Conservation (phyloP, 2,797 vertebrate species). For the Carduelis carduelis region DNA sequence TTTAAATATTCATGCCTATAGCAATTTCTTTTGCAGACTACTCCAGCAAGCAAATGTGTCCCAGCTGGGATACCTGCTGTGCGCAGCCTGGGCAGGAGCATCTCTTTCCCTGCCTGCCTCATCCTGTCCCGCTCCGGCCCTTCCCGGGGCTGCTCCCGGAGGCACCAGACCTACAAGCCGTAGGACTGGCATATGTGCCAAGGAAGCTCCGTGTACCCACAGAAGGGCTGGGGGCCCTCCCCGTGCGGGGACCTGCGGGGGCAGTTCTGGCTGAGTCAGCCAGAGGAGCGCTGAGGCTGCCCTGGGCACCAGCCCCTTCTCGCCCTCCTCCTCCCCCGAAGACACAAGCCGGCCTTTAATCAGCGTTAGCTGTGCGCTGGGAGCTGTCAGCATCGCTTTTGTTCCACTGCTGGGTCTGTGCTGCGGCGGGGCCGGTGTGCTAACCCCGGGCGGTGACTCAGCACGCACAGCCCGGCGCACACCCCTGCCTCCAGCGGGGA, state of each 20-base stretch:
- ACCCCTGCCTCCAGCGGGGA: neutral
- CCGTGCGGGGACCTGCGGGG: rapidly evolving
- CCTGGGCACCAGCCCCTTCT: neutral
- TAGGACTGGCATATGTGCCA: neutral
- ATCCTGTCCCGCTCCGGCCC: neutral
- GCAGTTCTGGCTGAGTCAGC: neutral
- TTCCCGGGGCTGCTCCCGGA: neutral
- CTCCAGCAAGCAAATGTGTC: neutral
- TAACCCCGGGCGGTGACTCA: neutral
- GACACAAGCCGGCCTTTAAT: neutral
- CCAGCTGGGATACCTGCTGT: neutral
- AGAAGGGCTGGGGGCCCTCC: neutral
- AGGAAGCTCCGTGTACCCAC: neutral
- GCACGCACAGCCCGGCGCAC: neutral
- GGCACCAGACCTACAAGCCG: rapidly evolving
- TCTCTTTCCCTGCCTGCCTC: neutral
- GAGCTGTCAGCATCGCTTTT: neutral
- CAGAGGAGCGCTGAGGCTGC: neutral
- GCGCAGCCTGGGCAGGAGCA: neutral
- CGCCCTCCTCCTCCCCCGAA: neutral
- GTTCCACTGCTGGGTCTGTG: neutral
- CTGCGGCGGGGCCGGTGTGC: neutral
- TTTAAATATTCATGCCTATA: neutral
- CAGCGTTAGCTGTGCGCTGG: neutral
- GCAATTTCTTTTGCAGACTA: neutral